Evolutionary conservation across 2,113 vertebrate species (phyloP), one percentile per base, ranked within the genome.

Genomic region (Phalacrocorax brasilianus): DNA sequence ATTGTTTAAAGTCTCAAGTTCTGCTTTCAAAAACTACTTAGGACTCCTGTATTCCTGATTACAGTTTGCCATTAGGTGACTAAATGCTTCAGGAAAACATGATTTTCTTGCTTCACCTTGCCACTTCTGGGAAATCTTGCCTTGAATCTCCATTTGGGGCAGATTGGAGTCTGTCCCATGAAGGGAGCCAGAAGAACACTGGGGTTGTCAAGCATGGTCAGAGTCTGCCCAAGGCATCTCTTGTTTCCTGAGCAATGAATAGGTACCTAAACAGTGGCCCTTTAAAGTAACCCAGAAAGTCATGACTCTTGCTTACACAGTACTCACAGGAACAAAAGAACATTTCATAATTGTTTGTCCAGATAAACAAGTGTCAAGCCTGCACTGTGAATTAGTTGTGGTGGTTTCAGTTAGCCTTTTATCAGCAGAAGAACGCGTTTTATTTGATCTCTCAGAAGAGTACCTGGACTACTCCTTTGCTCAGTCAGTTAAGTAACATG

Each of bases 271-370:
- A 90, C 71, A 77, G 89, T 88, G 95, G 71, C 94, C 91, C 87
- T 97, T 95, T 97, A 87, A 85, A 76, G 84, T 79, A 79, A 85
- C 91, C 71, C 87, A 79, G 66, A 74, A 85, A 95, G 70, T 81
- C 83, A 13, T 18, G 70, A 66, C 81, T 92, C 75, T 85, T 63
- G 94, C 94, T 94, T 92, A 63, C 21, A 1, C 84, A 89, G 74
- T 61, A 44, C 77, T 89, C 58, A 9, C 32, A 55, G 78, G 59
- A 63, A 96, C 97, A 97, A 97, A 97, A 90, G 93, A 85, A 77
- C 93, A 67, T 94, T 97, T 95, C 89, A 95, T 95, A 93, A 94
- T 95, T 96, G 96, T 95, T 97, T 97, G 89, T 79, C 74, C 94
- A 90, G 91, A 96, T 96, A 96, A 96, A 97, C 93, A 96, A 96